These are phyloP conservation scores for Syngnathus acus DNA, from an alignment of 2,797 vertebrate genomes.

Conservation along the genomic window DNA sequence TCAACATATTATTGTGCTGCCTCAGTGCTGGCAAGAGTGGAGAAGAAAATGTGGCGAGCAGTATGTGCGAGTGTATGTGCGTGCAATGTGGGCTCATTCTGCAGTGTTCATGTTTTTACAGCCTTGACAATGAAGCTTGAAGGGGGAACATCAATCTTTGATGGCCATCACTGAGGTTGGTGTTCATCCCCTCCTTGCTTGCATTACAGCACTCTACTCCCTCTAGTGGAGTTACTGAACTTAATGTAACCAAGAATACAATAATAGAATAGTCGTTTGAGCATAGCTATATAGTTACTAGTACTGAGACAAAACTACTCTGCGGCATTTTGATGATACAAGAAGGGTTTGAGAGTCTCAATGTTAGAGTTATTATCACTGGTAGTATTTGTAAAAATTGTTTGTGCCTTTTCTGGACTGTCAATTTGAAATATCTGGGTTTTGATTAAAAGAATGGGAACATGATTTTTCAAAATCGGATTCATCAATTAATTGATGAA, in stretches of 20 bases:
- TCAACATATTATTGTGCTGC: neutral
- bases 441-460: no score
- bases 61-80: constrained; percentile 28
- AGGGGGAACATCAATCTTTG: constrained; percentile 51
- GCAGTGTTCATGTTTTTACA: constrained; percentile 41
- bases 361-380: no score
- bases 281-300: neutral
- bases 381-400: no score
- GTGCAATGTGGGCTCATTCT: constrained; percentile 45
- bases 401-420: no score
- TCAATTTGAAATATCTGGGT: no score
- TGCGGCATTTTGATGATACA: no score
- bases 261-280: neutral
- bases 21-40: neutral
- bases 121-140: constrained; percentile 52
- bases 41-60: neutral
- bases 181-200: neutral
- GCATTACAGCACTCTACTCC: constrained; percentile 46
- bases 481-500: no score
- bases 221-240: constrained; percentile 46
- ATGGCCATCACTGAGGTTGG: constrained; percentile 29
- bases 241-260: neutral
- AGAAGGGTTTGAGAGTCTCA: no score
- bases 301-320: no score
- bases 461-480: no score